phyloP scores from a whole-genome alignment of 2,113 vertebrate genomes.

The Halcyon senegalensis region DNA sequence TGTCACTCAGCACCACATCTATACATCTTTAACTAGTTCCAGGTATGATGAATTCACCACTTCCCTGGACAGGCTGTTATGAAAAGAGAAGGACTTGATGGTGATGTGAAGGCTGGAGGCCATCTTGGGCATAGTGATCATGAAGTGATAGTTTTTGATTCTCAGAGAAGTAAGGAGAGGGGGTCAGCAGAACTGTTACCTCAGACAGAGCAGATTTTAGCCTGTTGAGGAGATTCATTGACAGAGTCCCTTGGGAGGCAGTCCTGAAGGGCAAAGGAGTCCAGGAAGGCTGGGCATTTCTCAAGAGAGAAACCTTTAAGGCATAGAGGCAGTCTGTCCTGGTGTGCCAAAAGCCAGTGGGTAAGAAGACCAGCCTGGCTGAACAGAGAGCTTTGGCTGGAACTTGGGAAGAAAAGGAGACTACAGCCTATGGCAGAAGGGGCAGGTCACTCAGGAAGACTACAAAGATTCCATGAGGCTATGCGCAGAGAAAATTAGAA shows the following conservation, averaged over 20 bases:
- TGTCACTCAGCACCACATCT: neutral
- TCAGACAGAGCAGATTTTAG: no score
- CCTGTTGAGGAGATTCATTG: neutral
- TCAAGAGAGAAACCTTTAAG: neutral
- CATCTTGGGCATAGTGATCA: neutral
- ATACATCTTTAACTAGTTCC: neutral
- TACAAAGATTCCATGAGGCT: neutral
- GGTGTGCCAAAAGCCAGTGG: neutral
- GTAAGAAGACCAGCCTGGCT: neutral
- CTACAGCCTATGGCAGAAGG: neutral
- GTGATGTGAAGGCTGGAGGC: neutral
- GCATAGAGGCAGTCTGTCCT: neutral
- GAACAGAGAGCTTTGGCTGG: neutral
- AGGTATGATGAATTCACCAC: neutral
- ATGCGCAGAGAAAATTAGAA: neutral
- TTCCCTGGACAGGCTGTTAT: neutral
- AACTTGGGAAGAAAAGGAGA: neutral
- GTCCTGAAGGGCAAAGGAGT: neutral
- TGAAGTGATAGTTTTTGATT: neutral
- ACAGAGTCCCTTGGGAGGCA: neutral
- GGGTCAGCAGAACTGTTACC: no score
- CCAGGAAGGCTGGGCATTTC: neutral
- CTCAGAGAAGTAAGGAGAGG: neutral
- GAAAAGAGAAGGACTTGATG: neutral
- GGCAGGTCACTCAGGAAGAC: neutral